These are phyloP conservation scores for Periophthalmus magnuspinnatus DNA, from an alignment of 2,797 vertebrate genomes.

Conservation along the genomic window DNA sequence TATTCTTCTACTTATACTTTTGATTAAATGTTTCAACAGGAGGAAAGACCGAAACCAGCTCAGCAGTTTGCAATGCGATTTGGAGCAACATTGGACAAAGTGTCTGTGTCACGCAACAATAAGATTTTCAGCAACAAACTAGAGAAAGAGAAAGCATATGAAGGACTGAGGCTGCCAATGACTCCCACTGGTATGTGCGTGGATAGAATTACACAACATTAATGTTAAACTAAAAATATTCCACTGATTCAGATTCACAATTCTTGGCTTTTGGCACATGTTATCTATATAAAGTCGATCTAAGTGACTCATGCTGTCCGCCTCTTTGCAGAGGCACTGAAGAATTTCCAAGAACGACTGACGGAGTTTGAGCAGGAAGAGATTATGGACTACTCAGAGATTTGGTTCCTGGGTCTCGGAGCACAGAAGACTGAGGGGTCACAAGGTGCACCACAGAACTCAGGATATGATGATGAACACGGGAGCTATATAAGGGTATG, in stretches of 20 bases:
- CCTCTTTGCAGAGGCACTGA: slow-evolving; percentile 84
- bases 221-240: slow-evolving; percentile 36
- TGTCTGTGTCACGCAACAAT: slow-evolving; percentile 68
- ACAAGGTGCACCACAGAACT: slow-evolving; percentile 82
- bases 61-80: slow-evolving; percentile 70
- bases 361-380: slow-evolving; percentile 90
- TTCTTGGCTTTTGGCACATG: slow-evolving; percentile 42
- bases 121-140: slow-evolving; percentile 73
- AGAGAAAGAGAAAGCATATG: slow-evolving; percentile 75
- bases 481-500: slow-evolving; percentile 91
- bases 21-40: slow-evolving; percentile 62
- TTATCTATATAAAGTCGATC: slow-evolving; percentile 26
- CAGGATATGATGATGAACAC: slow-evolving; percentile 88
- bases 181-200: slow-evolving; percentile 81
- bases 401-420: slow-evolving; percentile 93
- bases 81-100: slow-evolving; percentile 73
- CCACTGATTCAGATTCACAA: slow-evolving; percentile 18
- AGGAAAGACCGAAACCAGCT: slow-evolving; percentile 72
- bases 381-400: slow-evolving; percentile 88
- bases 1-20: not conserved
- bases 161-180: slow-evolving; percentile 83
- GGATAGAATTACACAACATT: slow-evolving; percentile 7
- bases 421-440: slow-evolving; percentile 86
- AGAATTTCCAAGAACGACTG: slow-evolving; percentile 86
- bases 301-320: slow-evolving; percentile 45